phyloP scores from a whole-genome alignment of 2,888 invertebrate species.

The Hartigia nigra region DNA sequence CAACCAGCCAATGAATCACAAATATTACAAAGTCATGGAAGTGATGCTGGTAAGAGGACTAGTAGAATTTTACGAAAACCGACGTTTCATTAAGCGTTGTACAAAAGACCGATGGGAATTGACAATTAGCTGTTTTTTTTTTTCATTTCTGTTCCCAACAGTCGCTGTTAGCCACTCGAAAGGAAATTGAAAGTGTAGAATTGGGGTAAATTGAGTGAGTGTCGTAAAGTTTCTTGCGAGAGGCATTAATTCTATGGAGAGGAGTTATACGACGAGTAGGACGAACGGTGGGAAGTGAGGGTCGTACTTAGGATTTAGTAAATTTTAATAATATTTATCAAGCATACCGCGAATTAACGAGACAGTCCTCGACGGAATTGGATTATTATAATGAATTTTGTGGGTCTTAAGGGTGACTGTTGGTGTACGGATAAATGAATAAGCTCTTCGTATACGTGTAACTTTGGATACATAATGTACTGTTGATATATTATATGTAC shows the following conservation, averaged over 20 bases:
- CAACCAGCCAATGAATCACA: neutral
- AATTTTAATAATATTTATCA: neutral
- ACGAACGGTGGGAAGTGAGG: neutral
- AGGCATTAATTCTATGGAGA: neutral
- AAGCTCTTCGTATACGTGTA: too few species aligned
- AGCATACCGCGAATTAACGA: neutral
- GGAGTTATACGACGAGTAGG: neutral
- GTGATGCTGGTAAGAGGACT: too few species aligned
- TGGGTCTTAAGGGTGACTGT: neutral
- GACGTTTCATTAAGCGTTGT: neutral
- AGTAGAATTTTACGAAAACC: neutral
- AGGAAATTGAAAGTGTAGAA: neutral
- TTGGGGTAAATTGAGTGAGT: neutral
- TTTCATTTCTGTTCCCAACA: neutral
- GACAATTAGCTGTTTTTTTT: neutral
- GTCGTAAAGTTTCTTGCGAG: neutral
- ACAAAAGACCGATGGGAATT: neutral
- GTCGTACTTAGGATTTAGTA: neutral
- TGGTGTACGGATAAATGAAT: neutral
- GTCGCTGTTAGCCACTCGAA: neutral
- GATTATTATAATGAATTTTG: neutral
- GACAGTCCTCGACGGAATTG: neutral
- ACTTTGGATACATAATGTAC: neutral
- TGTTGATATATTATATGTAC: neutral
- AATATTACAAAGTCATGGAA: neutral